These are phyloP conservation scores for Dinocampus coccinellae DNA, from an alignment of 2,888 invertebrate species.

Conservation along the genomic window DNA sequence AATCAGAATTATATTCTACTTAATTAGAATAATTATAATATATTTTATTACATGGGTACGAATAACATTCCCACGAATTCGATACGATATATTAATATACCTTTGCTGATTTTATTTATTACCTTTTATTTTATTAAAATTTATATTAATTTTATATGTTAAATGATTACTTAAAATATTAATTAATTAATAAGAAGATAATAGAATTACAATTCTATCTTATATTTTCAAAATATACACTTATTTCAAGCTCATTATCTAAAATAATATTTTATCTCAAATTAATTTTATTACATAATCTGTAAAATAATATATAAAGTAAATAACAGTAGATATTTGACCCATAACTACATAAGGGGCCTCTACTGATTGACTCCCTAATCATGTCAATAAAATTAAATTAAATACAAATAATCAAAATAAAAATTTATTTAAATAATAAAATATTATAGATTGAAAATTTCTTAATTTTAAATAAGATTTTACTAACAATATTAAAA, in stretches of 20 bases:
- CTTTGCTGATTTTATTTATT: constrained; percentile 78
- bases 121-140: constrained; percentile 69
- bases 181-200: constrained; percentile 45
- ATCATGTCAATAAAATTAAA: constrained; percentile 68
- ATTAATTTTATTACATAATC: constrained; percentile 45
- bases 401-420: constrained; percentile 63
- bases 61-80: constrained; percentile 77
- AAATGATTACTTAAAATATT: constrained; percentile 44
- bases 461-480: constrained; percentile 73
- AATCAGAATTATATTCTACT: constrained; percentile 23
- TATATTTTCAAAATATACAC: constrained; percentile 81
- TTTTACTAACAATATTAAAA: constrained; percentile 77
- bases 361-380: constrained; percentile 69
- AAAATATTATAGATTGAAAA: constrained; percentile 75
- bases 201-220: constrained; percentile 71
- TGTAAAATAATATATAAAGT: constrained; percentile 58
- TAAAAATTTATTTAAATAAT: constrained; percentile 66
- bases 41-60: constrained; percentile 49
- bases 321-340: constrained; percentile 57
- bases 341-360: constrained; percentile 62
- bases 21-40: constrained; percentile 32
- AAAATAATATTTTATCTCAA: constrained; percentile 49
- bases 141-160: constrained; percentile 43
- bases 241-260: constrained; percentile 73
- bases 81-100: constrained; percentile 82